Evolutionary conservation across 1,140 invertebrate genomes (phyloP).

Genomic region (Sycophaga agraensis): DNA sequence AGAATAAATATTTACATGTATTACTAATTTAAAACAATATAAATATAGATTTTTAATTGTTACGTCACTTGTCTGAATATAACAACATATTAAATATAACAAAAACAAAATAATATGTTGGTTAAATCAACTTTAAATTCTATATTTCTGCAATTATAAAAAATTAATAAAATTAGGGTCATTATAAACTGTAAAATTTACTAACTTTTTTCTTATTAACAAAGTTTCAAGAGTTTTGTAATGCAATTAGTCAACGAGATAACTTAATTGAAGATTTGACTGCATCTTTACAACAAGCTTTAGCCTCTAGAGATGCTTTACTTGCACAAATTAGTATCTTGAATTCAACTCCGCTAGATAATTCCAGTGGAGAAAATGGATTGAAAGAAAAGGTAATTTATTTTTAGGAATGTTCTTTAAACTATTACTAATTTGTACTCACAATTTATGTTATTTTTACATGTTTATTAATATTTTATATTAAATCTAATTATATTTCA

Average conservation of each 20-base stretch:
- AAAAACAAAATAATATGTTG: too few relatives aligned
- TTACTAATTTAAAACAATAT: too few relatives aligned
- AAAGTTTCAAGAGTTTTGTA: conserved; percentile 49
- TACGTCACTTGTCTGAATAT: too few relatives aligned
- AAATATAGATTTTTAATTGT: too few relatives aligned
- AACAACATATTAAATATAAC: too few relatives aligned
- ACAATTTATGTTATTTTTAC: not conserved
- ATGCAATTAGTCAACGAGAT: conserved; percentile 48
- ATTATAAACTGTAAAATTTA: too few relatives aligned
- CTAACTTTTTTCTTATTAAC: conserved; percentile 12
- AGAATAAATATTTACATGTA: too few relatives aligned
- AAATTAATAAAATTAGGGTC: not conserved
- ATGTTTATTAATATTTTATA: too few relatives aligned
- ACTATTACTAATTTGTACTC: not conserved
- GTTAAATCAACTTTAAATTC: too few relatives aligned
- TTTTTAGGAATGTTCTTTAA: not conserved
- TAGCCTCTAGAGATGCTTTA: conserved; percentile 45
- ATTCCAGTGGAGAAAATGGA: conserved; percentile 26
- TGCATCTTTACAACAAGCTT: conserved; percentile 45
- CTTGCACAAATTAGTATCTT: conserved; percentile 40
- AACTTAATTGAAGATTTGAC: conserved; percentile 51
- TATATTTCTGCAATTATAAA: not conserved
- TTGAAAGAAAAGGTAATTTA: conserved; percentile 41
- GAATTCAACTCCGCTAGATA: conserved; percentile 34
- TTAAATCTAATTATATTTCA: not conserved